Base-by-base conservation (phyloP, 2,797 vertebrate species). In the Alectoris magna region DNA sequence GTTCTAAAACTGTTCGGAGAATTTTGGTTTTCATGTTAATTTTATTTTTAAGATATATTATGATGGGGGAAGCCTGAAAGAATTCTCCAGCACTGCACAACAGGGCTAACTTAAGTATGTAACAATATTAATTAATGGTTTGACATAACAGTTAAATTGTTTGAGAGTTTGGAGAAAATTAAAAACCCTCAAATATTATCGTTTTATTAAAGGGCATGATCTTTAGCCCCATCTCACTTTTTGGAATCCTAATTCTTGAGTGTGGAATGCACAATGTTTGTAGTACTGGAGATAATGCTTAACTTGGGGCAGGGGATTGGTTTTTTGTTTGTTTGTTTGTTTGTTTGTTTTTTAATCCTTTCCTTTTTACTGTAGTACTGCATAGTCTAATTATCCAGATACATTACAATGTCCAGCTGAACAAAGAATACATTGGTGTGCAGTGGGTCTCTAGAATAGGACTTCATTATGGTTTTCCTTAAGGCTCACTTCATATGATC, bases 401-500 rank as follows among this genome's bases (percentile, higher is more conserved):
- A 68, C 21, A 46, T 86, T 70, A 74, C 19, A 19, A 70, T 84
- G 43, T 9, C 38, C 15, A 56, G 8, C 16, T 41, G 49, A 92
- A 73, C 19, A 87, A 93, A 88, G 48, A 92, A 69, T 26, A 12
- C 19, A 36, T 55, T 81, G 24, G 6, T 49, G 31, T 76, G 38
- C 56, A 58, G 43, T 6, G 68, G 5, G 8, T 86, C 44, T 88
- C 27, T 60, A 68, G 27, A 82, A 39, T 53, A 90, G 49, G 23
- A 81, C 34, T 83, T 94, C 41, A 90, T 94, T 84, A 62, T 59
- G 26, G 3, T 82, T 93, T 87, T 93, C 49, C 41, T 84, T 82
- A 70, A 79, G 24, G 36, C 81, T 88, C 70, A 19, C 4, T 82
- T 91, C 80, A 49, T 15, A 64, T 79, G 49, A 82, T 71, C 56